Percentiles rank a stretch among this genome's conserved stretches.
These are phyloP conservation scores for Condylura cristata DNA, from an alignment of 2,113 vertebrate species.

Conservation along the genomic window DNA sequence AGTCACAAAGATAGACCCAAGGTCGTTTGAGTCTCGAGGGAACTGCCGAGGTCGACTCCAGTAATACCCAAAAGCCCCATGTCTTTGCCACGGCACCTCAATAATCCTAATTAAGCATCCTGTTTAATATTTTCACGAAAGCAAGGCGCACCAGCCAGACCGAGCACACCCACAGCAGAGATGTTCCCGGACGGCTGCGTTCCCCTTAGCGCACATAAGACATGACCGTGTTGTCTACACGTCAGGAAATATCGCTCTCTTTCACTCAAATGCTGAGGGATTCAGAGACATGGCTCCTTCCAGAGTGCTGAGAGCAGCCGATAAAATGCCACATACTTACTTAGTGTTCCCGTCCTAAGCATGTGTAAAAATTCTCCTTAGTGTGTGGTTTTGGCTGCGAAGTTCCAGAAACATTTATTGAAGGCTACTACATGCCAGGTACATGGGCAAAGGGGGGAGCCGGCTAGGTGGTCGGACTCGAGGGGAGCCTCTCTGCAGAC, in stretches of 20 bases:
- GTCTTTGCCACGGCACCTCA: neutral
- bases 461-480: neutral
- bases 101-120: neutral
- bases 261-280: neutral
- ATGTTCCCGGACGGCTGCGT: neutral
- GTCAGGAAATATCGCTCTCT: neutral
- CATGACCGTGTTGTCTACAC: neutral
- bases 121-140: slow-evolving; percentile 9
- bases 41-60: neutral
- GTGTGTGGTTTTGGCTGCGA: slow-evolving; percentile 60
- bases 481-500: neutral
- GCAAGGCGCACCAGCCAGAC: neutral
- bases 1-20: neutral
- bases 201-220: neutral
- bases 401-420: slow-evolving; percentile 56
- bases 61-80: neutral
- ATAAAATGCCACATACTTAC: slow-evolving; percentile 37
- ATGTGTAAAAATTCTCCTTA: slow-evolving; percentile 53
- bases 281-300: neutral
- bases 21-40: neutral
- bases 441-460: neutral
- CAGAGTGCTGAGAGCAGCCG: neutral
- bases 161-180: neutral
- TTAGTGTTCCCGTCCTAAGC: neutral
- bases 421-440: neutral